Evolutionary conservation across 2,888 invertebrate genomes (phyloP), one percentile per base, ranked within the genome.

Genomic region (Tetanocera ferruginea): DNA sequence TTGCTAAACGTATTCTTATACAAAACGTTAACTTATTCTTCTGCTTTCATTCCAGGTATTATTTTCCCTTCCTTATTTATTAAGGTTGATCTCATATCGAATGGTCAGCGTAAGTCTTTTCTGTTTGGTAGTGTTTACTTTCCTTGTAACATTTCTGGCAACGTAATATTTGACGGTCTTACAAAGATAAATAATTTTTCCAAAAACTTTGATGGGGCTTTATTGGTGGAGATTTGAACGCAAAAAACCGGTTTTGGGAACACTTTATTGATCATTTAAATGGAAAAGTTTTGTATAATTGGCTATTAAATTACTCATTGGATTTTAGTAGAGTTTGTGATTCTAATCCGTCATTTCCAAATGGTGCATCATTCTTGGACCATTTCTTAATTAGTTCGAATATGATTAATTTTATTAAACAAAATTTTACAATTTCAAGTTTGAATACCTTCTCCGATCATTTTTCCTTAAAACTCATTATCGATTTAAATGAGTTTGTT

Each of bases 171-270:
- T 25, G 31, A n/a, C 2, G 64, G 71, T 52, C 19, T 76, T 0
- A 49, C 51, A 31, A 4, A 0, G 49, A 76, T 70, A 19, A 19
- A 28, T 23, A 60, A 37, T 23, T 34, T 17, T 55, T 67, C 67
- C 3, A 11, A 3, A 52, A 5, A 31, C 2, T 66, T 23, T 23
- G 69, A 76, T 37, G 69, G 76, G 3, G 28, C 49, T 60, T 76
- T 60, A 70, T 76, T 60, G 76, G 69, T 8, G 76, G 76, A 2
- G 76, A 76, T 49, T 49, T 76, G 11, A 76, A 76, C 17, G 57
- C 70, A 3, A 49, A 49, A 28, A 69, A 62, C 6, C 14, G 11
- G 1, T 2, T 11, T 8, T 76, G 69, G 76, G 76, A 49, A 23
- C 51, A 70, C 28, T 23, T 19, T 11, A 51, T 70, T 8, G 23